These are phyloP conservation scores for Ceratothoa steindachneri DNA, from an alignment of 2,888 invertebrate genomes.

Conservation along the genomic window DNA sequence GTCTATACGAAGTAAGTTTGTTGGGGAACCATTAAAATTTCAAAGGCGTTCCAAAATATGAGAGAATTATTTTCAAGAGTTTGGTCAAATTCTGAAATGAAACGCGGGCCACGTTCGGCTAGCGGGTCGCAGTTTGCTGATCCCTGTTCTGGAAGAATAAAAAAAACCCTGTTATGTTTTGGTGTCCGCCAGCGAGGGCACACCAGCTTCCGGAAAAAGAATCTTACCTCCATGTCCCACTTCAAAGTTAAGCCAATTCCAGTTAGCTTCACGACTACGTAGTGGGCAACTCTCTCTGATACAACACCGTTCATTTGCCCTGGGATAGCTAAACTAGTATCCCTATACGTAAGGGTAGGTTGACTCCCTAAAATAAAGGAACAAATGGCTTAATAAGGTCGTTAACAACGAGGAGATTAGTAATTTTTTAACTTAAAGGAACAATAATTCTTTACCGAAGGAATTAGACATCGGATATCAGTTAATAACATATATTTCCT, in stretches of 20 bases:
- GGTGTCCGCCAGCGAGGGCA: no score
- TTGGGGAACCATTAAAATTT: no score
- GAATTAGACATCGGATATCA: neutral
- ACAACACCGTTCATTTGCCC: slow-evolving; percentile 68
- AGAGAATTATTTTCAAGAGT: no score
- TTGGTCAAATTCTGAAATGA: no score
- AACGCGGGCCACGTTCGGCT: no score
- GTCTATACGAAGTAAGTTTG: no score
- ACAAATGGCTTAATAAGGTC: no score
- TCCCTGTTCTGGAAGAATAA: no score
- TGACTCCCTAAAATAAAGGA: slow-evolving; percentile 12
- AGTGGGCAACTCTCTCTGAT: slow-evolving; percentile 67
- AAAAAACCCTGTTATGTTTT: no score
- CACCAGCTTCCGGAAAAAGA: no score
- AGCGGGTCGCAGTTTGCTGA: no score
- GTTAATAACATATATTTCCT: neutral
- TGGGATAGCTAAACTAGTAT: slow-evolving; percentile 65
- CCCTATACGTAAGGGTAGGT: slow-evolving; percentile 49
- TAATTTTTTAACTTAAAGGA: neutral
- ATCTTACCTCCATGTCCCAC: slow-evolving; percentile 71
- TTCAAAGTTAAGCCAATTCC: slow-evolving; percentile 64
- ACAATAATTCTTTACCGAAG: neutral
- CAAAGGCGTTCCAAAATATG: no score
- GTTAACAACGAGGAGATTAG: neutral
- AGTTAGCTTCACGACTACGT: slow-evolving; percentile 66